Percentiles rank a stretch among this genome's conserved stretches.
phyloP scores from a whole-genome alignment of 2,797 vertebrate species.

The Bucorvus abyssinicus region DNA sequence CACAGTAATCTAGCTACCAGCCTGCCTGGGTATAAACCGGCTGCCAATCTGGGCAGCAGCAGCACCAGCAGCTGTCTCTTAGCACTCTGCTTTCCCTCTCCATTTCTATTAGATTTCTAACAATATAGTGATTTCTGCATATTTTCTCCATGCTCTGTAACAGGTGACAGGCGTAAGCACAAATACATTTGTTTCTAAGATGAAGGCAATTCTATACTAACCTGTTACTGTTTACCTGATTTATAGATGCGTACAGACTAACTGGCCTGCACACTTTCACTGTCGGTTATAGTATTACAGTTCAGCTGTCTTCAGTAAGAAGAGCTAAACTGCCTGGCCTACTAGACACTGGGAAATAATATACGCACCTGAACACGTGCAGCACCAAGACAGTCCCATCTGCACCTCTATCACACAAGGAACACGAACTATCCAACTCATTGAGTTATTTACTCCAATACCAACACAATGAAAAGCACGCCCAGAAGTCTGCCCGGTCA shows the following conservation, averaged over 20 bases:
- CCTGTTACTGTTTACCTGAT: constrained; percentile 60
- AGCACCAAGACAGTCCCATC: constrained; percentile 15
- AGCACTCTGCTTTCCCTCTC: constrained; percentile 51
- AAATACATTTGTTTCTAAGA: constrained; percentile 51
- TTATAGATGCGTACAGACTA: constrained; percentile 45
- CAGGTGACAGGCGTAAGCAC: constrained; percentile 32
- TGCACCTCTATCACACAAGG: background rate
- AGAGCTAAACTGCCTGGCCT: constrained; percentile 47
- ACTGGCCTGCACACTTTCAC: constrained; percentile 29
- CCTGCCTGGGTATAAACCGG: constrained; percentile 72
- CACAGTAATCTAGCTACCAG: constrained; percentile 46
- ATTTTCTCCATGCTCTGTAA: constrained; percentile 33
- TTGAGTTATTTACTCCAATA: constrained; percentile 26
- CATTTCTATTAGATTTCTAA: constrained; percentile 66
- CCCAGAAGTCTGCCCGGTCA: constrained; percentile 21
- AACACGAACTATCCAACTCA: constrained; percentile 7
- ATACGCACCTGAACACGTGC: constrained; percentile 33
- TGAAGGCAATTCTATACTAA: constrained; percentile 42
- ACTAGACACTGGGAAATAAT: constrained; percentile 29
- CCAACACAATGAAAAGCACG: background rate
- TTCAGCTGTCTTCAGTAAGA: constrained; percentile 61
- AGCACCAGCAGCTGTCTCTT: constrained; percentile 67
- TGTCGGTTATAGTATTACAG: constrained; percentile 52
- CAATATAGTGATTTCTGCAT: constrained; percentile 56
- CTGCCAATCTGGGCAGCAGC: constrained; percentile 65